Base-by-base conservation (phyloP, 2,113 vertebrate genomes). In the Promerops cafer region DNA sequence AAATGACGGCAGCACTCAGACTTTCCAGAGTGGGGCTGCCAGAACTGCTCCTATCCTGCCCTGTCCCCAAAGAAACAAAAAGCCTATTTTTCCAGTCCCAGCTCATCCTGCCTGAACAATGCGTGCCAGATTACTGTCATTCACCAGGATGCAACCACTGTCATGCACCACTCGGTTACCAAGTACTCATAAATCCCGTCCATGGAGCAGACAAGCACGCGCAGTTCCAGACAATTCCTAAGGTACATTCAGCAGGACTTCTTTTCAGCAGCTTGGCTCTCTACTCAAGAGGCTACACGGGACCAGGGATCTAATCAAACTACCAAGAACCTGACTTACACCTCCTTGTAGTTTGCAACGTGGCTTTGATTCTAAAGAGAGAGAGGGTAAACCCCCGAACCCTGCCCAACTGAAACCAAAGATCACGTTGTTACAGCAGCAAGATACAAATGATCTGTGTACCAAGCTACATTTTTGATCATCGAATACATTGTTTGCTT, bases 401-500 rank as follows among this genome's bases (percentile, higher is more conserved):
- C 13, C 31, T 3, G 18, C 16, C 5, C 11, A 64, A 68, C 22
- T 27, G 52, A 52, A 40, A 91, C 13, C 24, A 49, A 82, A 83
- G 64, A 44, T 27, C 31, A 27, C 1, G 0, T 75, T 60, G 42
- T 47, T n/a, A 16, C 9, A 78, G 37, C 33, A 77, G 10, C 17
- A n/a, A 45, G 39, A 65, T n/a, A 69, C 17, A 87, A 83, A 57
- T 3, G 1, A 72, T 30, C 54, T 71, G 49, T 10, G 23, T 6
- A 30, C 18, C 52, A 37, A 50, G 64, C 13, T 4, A 56, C 35
- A 13, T 35, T 45, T 83, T 69, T 0, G 0, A 33, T n/a, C 49
- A 44, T 0, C 1, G 1, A 82, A 71, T 35, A 57, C 21, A 52
- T 11, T 65, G 37, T 47, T 79, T 47, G 30, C 2, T 0, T 76